Evolutionary conservation across 2,888 invertebrate species (phyloP).

Genomic region (Drosophila macrospina): DNA sequence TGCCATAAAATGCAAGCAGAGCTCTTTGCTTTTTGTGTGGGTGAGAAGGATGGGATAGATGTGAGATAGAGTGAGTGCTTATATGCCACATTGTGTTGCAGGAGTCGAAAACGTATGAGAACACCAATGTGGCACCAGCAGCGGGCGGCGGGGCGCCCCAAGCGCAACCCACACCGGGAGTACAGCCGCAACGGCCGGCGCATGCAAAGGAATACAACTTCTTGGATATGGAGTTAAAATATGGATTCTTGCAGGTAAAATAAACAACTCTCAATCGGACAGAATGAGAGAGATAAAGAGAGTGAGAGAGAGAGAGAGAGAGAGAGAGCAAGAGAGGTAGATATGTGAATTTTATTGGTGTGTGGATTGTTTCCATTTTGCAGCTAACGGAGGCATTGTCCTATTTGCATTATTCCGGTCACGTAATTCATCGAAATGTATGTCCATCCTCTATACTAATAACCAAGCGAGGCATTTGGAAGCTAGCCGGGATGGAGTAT

Average conservation of each 20-base stretch:
- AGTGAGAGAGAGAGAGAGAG: neutral
- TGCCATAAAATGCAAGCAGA: constrained; percentile 48
- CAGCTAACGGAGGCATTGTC: constrained; percentile 97
- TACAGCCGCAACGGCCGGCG: constrained; percentile 87
- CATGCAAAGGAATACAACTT: constrained; percentile 93
- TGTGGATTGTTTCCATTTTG: constrained; percentile 17
- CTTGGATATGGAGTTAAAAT: constrained; percentile 96
- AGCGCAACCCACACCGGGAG: constrained; percentile 85
- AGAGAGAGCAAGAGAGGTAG: neutral
- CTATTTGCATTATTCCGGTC: constrained; percentile 95
- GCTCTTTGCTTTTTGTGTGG: constrained; percentile 11
- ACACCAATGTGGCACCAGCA: constrained; percentile 74
- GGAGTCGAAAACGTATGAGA: constrained; percentile 85
- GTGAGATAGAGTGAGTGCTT: constrained; percentile 9
- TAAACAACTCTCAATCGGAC: constrained; percentile 22
- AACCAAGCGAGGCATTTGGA: constrained; percentile 97
- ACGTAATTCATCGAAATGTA: constrained; percentile 96
- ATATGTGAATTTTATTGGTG: constrained; percentile 9
- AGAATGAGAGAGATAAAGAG: neutral
- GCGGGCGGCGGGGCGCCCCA: constrained; percentile 46
- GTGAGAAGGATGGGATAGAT: constrained; percentile 4
- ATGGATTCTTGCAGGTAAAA: constrained; percentile 95
- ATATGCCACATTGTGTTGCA: constrained; percentile 48
- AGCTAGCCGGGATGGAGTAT: constrained; percentile 97
- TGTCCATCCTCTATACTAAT: constrained; percentile 97